Conservation (phyloP, 2,797 vertebrate genomes). For the Cossypha caffra region DNA sequence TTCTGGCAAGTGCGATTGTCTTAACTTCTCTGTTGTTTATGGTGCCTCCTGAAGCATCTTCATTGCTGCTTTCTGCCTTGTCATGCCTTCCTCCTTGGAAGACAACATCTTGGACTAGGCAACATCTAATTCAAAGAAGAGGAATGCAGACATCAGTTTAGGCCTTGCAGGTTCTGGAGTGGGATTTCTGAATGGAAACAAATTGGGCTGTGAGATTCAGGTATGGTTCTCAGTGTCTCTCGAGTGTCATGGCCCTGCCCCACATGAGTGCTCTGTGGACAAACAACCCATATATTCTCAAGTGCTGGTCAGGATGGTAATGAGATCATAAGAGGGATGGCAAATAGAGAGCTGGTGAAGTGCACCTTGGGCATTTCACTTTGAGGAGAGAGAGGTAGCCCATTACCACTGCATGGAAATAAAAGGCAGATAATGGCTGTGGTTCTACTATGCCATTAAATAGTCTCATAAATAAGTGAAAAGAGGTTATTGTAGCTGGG, state of each 20-base stretch:
- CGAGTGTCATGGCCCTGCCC: fast-evolving
- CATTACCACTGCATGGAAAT: background rate
- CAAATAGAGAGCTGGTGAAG: background rate
- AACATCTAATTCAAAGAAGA: background rate
- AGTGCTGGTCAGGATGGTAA: background rate
- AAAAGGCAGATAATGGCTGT: background rate
- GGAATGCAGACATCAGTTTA: background rate
- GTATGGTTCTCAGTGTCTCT: background rate
- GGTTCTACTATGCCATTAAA: background rate
- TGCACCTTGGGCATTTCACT: fast-evolving
- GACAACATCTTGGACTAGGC: background rate
- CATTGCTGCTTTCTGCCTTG: background rate
- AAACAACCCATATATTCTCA: background rate
- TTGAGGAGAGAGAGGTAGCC: background rate
- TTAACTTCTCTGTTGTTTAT: background rate
- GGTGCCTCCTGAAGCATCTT: background rate
- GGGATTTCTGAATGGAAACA: background rate
- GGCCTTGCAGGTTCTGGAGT: background rate
- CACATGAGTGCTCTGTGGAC: background rate
- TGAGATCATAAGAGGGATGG: background rate
- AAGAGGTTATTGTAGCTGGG: background rate
- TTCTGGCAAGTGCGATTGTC: background rate
- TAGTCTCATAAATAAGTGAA: background rate
- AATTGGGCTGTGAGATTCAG: background rate
- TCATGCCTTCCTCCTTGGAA: background rate